phyloP scores from a whole-genome alignment of 2,797 vertebrate genomes.

The Chrysolophus pictus region DNA sequence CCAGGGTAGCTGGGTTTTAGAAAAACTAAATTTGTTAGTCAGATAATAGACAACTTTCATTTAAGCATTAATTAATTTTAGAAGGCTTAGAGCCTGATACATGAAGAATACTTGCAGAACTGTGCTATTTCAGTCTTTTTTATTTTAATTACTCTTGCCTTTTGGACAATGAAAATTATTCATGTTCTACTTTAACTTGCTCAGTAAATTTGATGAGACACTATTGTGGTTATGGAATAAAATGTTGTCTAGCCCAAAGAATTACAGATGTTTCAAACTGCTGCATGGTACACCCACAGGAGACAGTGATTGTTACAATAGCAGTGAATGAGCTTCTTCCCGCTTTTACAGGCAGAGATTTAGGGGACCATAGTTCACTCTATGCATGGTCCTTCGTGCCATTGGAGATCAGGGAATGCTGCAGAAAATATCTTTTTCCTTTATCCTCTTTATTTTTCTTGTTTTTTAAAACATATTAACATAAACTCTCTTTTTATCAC shows the following conservation, averaged over 20 bases:
- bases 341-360: background rate
- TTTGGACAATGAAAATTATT: slow-evolving; percentile 36
- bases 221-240: background rate
- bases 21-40: slow-evolving; percentile 73
- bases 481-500: background rate
- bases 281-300: background rate
- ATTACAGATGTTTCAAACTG: background rate
- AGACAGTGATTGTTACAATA: background rate
- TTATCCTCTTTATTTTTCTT: background rate
- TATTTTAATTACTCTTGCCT: slow-evolving; percentile 60
- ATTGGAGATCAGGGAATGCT: background rate
- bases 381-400: background rate
- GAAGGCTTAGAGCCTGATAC: slow-evolving; percentile 30
- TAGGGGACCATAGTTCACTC: background rate
- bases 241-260: background rate
- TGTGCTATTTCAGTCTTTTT: slow-evolving; percentile 16
- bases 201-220: background rate
- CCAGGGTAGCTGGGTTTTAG: slow-evolving; percentile 56
- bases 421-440: background rate
- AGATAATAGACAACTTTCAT: slow-evolving; percentile 75
- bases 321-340: background rate
- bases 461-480: background rate
- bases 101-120: slow-evolving; percentile 56
- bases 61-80: slow-evolving; percentile 78
- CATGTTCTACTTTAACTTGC: slow-evolving; percentile 46